Evolutionary conservation across 37 sponge, comb jelly and placozoan genomes (phyloP).

Genomic region (Theonella swinhoei): DNA sequence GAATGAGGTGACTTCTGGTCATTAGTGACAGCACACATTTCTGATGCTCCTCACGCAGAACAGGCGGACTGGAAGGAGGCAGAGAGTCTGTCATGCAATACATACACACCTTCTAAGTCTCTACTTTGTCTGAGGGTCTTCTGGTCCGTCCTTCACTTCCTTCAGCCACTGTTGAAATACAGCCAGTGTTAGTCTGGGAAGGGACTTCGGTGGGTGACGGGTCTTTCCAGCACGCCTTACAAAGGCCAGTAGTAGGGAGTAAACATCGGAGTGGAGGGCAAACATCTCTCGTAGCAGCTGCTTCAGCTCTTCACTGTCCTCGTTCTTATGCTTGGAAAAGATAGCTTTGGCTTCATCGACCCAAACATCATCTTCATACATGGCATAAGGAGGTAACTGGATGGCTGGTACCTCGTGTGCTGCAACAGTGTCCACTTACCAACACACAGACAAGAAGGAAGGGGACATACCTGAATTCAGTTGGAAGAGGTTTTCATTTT

Average conservation of each 20-base stretch:
- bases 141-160: too few species aligned
- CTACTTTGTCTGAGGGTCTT: not conserved
- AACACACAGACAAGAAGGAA: too few species aligned
- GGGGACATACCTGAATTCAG: too few species aligned
- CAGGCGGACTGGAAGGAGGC: not conserved
- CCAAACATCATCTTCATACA: constrained; percentile 25
- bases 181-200: constrained; percentile 16
- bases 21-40: not conserved
- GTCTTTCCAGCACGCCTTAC: constrained; percentile 16
- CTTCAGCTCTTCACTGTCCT: not conserved
- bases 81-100: not conserved
- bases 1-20: not conserved
- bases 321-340: constrained; percentile 17
- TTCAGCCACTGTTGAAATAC: constrained; percentile 47
- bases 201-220: not conserved
- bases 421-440: too few species aligned
- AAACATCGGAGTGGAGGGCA: constrained; percentile 6
- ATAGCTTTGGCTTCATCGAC: constrained; percentile 36
- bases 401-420: too few species aligned
- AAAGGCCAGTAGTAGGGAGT: constrained; percentile 24
- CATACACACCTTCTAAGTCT: not conserved
- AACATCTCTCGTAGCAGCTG: constrained; percentile 37
- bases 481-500: too few species aligned
- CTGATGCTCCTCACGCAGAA: not conserved
- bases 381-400: not conserved